Conservation (phyloP, 30 jellyfish, hydroid and myxozoan genomes). For the Clytia hemisphaerica region DNA sequence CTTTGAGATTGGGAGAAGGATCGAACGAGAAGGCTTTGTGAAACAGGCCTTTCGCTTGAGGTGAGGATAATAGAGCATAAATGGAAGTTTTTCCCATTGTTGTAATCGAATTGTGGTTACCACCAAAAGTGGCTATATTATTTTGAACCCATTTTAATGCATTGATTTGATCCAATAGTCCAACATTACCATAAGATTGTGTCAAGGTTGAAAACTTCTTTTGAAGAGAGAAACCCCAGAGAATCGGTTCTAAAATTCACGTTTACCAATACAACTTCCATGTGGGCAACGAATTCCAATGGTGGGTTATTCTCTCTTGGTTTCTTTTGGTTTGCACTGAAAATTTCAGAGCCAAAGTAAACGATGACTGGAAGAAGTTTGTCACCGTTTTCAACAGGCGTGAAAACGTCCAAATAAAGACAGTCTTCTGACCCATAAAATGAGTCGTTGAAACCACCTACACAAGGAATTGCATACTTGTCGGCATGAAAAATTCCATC, state of each 20-base stretch:
- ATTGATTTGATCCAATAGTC: constrained; percentile 61
- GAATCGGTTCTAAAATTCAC: constrained; percentile 48
- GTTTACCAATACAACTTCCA: constrained; percentile 50
- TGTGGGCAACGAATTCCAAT: constrained; percentile 24
- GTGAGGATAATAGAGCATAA: constrained; percentile 37
- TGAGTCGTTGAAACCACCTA: background rate
- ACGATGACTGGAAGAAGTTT: too few species aligned
- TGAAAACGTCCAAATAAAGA: background rate
- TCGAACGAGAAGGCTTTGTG: constrained; percentile 47
- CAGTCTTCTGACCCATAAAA: constrained; percentile 41
- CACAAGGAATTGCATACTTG: constrained; percentile 26
- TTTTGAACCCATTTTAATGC: constrained; percentile 66
- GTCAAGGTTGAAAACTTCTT: background rate
- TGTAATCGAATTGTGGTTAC: constrained; percentile 56
- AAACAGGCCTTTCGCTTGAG: constrained; percentile 51
- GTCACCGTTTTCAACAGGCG: background rate
- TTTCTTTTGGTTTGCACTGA: too few species aligned
- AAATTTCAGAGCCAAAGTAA: constrained; percentile 28
- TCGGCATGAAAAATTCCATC: constrained; percentile 42
- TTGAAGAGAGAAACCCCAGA: constrained; percentile 51
- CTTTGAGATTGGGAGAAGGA: constrained; percentile 27
- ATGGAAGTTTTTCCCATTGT: constrained; percentile 50
- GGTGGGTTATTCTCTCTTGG: too few species aligned
- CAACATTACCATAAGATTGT: constrained; percentile 48
- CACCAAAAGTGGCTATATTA: constrained; percentile 56